These are phyloP conservation scores for Eulemur albifrons DNA, from an alignment of 2,797 vertebrate genomes.

Conservation along the genomic window DNA sequence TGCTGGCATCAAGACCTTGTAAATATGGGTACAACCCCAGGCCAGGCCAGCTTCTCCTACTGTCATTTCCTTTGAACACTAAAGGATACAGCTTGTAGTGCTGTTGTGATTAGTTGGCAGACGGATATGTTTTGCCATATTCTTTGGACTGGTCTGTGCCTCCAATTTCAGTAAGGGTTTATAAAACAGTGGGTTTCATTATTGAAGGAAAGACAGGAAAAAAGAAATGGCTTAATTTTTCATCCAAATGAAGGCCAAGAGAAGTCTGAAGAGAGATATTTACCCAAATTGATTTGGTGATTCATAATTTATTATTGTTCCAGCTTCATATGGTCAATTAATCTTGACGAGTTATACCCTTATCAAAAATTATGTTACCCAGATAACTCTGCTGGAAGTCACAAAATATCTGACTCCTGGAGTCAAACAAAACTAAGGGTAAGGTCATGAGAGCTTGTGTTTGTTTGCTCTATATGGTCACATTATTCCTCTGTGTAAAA, in stretches of 20 bases:
- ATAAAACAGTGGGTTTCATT: not conserved
- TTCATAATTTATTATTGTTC: slow-evolving; percentile 31
- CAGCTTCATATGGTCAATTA: not conserved
- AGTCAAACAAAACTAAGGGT: not conserved
- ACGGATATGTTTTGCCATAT: not conserved
- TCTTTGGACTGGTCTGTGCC: not conserved
- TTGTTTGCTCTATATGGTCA: not conserved
- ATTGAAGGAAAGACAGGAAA: not conserved
- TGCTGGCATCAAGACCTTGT: not conserved
- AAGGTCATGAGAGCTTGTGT: not conserved
- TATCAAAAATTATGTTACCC: not conserved
- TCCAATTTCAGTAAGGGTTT: not conserved
- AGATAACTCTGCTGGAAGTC: not conserved
- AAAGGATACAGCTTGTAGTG: not conserved
- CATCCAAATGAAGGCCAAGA: not conserved
- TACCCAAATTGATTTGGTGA: not conserved
- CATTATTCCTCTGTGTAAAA: not conserved
- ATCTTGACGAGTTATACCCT: not conserved
- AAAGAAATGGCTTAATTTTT: slow-evolving; percentile 8
- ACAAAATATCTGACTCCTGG: not conserved
- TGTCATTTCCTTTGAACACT: not conserved
- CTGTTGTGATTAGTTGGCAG: not conserved
- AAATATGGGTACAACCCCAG: not conserved
- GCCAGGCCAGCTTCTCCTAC: not conserved
- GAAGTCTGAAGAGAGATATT: not conserved